Evolutionary conservation across 2,797 vertebrate species (phyloP), one percentile per base, ranked within the genome.

Genomic region (Ctenopoma kingsleyae): DNA sequence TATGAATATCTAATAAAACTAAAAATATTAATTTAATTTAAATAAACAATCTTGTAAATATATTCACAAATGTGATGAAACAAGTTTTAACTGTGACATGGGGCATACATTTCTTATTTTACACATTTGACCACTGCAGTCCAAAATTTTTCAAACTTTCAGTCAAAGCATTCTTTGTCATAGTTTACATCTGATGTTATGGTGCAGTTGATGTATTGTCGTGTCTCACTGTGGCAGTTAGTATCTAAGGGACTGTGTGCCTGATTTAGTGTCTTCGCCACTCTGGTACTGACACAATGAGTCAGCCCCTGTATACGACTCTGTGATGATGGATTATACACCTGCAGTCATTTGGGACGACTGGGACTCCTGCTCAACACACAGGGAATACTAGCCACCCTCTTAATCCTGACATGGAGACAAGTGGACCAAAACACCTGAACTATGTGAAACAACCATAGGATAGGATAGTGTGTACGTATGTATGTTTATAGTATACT

Each of bases 301-400:
- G 87, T 90, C 87, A 77, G 82, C 69, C 82, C 54, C 78, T 62
- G 78, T 69, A 74, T 80, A 74, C 75, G 70, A 64, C 78, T 74
- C 74, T 53, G 70, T 50, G 78, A 71, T 92, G 91, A 93, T 91
- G 89, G 89, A 93, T 92, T 85, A 86, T 54, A 82, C 87, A 89
- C 87, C 91, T 90, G 85, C 88, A 91, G 90, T 78, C 79, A 87
- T 40, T 32, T 41, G 30, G 71, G 63, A 70, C 86, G 74, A 55
- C 68, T 58, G 85, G 84, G 80, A 88, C 74, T 71, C 54, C 81
- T 78, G 68, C 81, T 88, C 83, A 80, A 74, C 82, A 64, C 71
- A 74, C 52, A 40, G 85, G 85, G 81, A 84, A 74, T 71, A 82
- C 56, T 40, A 55, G 66, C 73, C 48, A 55, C 68, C 51, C 75